A percentile compares a stretch with the other conserved stretches of the same genome.
These are phyloP conservation scores for Eristalis arbustorum DNA, from an alignment of 2,888 invertebrate genomes.

Conservation along the genomic window DNA sequence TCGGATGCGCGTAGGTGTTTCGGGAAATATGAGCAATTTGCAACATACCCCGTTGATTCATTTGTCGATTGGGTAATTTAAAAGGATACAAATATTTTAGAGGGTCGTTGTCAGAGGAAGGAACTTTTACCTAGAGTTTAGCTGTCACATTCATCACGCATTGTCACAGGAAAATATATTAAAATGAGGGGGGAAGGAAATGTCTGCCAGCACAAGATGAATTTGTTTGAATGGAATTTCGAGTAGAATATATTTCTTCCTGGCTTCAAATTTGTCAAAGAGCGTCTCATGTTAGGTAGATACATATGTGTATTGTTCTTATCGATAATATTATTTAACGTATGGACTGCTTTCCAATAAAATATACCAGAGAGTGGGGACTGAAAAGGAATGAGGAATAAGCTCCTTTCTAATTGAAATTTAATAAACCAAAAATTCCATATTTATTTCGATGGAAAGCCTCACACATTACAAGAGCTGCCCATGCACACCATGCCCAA, in stretches of 20 bases:
- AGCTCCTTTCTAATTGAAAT: no score
- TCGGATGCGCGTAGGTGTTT: slow-evolving; percentile 13
- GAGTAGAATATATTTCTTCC: background rate
- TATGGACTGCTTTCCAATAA: no score
- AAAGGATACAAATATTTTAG: background rate
- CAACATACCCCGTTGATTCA: slow-evolving; percentile 8
- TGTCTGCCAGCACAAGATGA: background rate
- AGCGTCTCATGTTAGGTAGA: no score
- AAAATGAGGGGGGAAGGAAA: background rate
- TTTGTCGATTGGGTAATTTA: slow-evolving; percentile 39
- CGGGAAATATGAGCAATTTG: slow-evolving; percentile 35
- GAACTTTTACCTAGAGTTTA: background rate
- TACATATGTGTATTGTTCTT: no score
- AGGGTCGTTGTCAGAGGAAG: background rate
- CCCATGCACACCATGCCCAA: no score
- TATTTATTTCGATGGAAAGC: no score
- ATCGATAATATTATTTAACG: no score
- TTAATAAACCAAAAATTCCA: no score
- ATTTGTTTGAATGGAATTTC: background rate
- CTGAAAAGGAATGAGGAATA: no score
- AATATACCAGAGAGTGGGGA: no score
- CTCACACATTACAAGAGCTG: no score
- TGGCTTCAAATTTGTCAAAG: background rate
- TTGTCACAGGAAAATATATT: background rate
- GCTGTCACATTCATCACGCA: background rate